Evolutionary conservation across 2,113 vertebrate genomes (phyloP).

Genomic region (Rhinolophus sinicus): DNA sequence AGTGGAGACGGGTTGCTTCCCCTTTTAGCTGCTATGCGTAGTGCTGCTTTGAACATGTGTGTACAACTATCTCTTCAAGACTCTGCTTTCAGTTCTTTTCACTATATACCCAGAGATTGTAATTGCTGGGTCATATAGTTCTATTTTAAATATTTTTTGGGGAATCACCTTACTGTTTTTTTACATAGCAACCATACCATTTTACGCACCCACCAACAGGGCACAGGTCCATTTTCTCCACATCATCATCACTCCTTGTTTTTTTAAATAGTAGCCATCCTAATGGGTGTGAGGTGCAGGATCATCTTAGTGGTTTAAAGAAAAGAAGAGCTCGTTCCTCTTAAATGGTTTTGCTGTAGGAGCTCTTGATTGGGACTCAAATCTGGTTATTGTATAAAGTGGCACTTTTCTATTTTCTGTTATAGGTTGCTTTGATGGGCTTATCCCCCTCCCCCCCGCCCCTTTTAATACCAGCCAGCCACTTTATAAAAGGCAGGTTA

Average conservation of each 20-base stretch:
- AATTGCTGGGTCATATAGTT: not conserved
- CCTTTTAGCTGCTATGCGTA: not conserved
- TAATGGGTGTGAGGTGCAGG: not conserved
- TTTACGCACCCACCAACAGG: not conserved
- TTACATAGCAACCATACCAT: not conserved
- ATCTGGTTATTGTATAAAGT: not conserved
- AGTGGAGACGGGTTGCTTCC: not conserved
- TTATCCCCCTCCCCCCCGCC: not conserved
- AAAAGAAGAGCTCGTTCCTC: not conserved
- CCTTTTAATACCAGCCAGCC: not conserved
- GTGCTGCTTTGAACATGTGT: not conserved
- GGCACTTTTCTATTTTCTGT: not conserved
- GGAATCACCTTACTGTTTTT: not conserved
- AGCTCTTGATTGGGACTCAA: not conserved
- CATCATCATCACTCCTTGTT: not conserved
- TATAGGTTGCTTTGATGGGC: not conserved
- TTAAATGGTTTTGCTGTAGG: not conserved
- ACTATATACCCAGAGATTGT: not conserved
- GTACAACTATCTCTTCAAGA: not conserved
- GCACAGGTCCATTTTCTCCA: not conserved
- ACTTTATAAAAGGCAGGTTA: not conserved
- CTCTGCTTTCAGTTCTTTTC: not conserved
- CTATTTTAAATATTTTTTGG: not conserved
- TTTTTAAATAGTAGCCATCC: not conserved
- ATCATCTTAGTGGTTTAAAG: not conserved